A percentile compares a stretch with the other conserved stretches of the same genome.
Conservation (phyloP, 2,113 vertebrate genomes). For the Cebus imitator region DNA sequence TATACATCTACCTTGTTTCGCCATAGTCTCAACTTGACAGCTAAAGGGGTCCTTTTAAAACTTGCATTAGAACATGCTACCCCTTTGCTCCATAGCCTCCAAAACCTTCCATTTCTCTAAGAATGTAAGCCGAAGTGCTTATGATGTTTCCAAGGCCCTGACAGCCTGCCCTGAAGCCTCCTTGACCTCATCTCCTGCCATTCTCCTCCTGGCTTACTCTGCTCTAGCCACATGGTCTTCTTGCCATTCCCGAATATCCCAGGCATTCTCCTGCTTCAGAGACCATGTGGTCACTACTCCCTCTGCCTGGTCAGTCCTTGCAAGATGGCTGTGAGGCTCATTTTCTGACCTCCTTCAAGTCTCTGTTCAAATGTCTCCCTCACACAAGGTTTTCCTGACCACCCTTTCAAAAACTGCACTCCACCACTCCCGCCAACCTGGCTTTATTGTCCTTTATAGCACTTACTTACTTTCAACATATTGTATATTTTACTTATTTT, state of each 20-base stretch:
- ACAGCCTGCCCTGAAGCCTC: not conserved
- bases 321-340: not conserved
- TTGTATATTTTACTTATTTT: not conserved
- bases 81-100: not conserved
- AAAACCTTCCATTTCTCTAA: not conserved
- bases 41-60: slow-evolving; percentile 15
- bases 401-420: not conserved
- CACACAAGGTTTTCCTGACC: not conserved
- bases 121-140: not conserved
- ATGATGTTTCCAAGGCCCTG: not conserved
- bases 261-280: not conserved
- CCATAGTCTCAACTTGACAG: not conserved
- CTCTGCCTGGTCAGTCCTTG: not conserved
- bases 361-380: not conserved
- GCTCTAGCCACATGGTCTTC: not conserved
- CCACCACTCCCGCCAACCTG: not conserved
- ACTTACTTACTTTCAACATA: not conserved
- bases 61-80: not conserved
- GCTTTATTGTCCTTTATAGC: not conserved
- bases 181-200: not conserved
- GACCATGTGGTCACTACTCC: not conserved
- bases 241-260: not conserved
- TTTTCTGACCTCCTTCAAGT: not conserved
- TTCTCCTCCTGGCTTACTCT: not conserved
- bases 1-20: not conserved